A percentile compares a stretch with the other conserved stretches of the same genome.
Evolutionary conservation across 2,888 invertebrate genomes (phyloP).

Genomic region (Onthophagus sagittarius): DNA sequence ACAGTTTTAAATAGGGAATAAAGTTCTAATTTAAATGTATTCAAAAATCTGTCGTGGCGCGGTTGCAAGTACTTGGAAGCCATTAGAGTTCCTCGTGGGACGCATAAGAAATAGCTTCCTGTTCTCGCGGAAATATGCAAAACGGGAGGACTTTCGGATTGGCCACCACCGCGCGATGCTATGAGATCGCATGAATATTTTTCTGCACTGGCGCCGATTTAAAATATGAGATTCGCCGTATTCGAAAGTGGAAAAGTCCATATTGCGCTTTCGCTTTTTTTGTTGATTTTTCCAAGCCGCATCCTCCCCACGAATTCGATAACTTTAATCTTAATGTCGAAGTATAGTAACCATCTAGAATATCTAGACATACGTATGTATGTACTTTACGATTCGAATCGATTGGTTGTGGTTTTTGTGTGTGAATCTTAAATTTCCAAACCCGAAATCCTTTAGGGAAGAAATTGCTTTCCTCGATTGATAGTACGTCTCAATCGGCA

Average conservation of each 20-base stretch:
- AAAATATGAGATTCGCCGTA: not conserved
- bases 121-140: not conserved
- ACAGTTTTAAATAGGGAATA: not conserved
- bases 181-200: not conserved
- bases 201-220: not conserved
- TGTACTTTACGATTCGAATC: not conserved
- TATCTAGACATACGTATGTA: not conserved
- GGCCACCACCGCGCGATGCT: not conserved
- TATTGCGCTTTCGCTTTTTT: not conserved
- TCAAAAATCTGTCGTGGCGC: not conserved
- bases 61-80: not conserved
- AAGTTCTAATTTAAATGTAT: not conserved
- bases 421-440: not conserved
- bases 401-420: not conserved
- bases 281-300: not conserved
- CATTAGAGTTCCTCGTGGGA: not conserved
- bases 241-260: not conserved
- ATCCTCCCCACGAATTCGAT: not conserved
- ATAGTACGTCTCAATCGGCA: not conserved
- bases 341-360: not conserved
- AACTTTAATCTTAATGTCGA: not conserved
- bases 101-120: not conserved
- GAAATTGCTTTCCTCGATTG: not conserved
- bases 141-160: not conserved
- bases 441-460: not conserved